Base-by-base conservation (phyloP, 53 echinoderm and acorn worm species). In the Apostichopus leukothele region DNA sequence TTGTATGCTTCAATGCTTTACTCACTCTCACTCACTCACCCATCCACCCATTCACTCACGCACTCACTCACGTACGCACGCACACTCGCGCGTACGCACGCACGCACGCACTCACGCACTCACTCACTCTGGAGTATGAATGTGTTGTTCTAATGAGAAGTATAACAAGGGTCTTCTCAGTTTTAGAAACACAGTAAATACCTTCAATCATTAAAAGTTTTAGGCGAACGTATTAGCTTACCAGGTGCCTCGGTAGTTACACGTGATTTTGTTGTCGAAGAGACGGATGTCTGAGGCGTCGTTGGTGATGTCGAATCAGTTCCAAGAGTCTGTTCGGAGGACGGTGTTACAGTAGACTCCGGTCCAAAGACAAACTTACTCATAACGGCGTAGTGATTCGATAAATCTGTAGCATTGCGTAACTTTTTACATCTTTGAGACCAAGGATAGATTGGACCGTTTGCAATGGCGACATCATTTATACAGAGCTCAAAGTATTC, bases 311-410 rank as follows among this genome's bases (percentile, higher is more conserved):
- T 39, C 39, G 39, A 3, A 39, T 39, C 39, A 75, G 75, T 25
- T 75, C 75, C 23, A 21, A 22, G 22, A 80, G 52, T 80, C 54
- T 6, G 51, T 19, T n/a, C 73, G n/a, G 51, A 10, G 54, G 53
- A 18, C 7, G 88, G 55, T 74, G 89, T 76, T 52, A 51, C 50
- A 21, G 5, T 76, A 8, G 9, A 22, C 59, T 53, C 39, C 21
- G 89, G 52, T 14, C 53, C 84, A 83, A 84, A 96, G 9, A 92
- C 90, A 66, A 93, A 92, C 51, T 86, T 73, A 13, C 92, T 95
- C 27, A 95, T 78, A 39, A 96, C 97, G 5, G 97, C 89, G 50
- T 89, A 96, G 50, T 96, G 97, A 76, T 96, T 95, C 5, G 97
- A 91, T 10, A 96, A 54, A 80, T 96, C 96, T 3, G 91, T 90